Evolutionary conservation across 2,888 invertebrate genomes (phyloP).

Genomic region (Himalopsyche japonica): DNA sequence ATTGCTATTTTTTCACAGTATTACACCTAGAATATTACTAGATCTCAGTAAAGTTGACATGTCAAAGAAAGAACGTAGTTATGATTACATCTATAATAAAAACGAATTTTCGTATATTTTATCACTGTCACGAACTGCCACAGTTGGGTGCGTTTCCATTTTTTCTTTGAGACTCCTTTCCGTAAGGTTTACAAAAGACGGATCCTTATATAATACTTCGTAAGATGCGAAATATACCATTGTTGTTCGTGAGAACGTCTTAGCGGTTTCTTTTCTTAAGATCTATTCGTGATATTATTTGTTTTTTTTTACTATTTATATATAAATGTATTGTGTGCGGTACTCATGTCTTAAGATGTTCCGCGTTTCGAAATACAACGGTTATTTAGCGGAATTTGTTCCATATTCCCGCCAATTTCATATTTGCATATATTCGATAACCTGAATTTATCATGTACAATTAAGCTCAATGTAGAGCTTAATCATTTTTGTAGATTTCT

Average conservation of each 20-base stretch:
- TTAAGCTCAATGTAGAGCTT: too few relatives aligned
- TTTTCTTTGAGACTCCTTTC: background rate
- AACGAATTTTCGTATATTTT: too few relatives aligned
- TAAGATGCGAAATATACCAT: conserved; percentile 25
- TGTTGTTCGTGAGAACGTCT: conserved; percentile 39
- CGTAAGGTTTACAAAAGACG: background rate
- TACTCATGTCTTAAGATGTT: background rate
- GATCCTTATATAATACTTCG: background rate
- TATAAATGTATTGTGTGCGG: background rate
- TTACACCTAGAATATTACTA: too few relatives aligned
- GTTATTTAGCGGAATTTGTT: background rate
- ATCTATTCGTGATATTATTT: background rate
- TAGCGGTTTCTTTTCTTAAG: conserved; percentile 37
- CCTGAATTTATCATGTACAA: too few relatives aligned
- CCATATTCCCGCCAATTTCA: background rate
- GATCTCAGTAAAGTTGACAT: too few relatives aligned
- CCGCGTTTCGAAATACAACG: background rate
- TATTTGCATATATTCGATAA: too few relatives aligned
- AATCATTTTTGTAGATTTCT: too few relatives aligned
- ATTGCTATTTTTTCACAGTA: too few relatives aligned
- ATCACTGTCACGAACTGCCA: background rate
- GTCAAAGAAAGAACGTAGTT: too few relatives aligned
- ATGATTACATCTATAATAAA: too few relatives aligned
- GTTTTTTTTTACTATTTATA: background rate
- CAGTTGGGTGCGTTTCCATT: background rate